These are phyloP conservation scores for Phenacoccus solenopsis DNA, from an alignment of 1,140 invertebrate genomes.

Conservation along the genomic window DNA sequence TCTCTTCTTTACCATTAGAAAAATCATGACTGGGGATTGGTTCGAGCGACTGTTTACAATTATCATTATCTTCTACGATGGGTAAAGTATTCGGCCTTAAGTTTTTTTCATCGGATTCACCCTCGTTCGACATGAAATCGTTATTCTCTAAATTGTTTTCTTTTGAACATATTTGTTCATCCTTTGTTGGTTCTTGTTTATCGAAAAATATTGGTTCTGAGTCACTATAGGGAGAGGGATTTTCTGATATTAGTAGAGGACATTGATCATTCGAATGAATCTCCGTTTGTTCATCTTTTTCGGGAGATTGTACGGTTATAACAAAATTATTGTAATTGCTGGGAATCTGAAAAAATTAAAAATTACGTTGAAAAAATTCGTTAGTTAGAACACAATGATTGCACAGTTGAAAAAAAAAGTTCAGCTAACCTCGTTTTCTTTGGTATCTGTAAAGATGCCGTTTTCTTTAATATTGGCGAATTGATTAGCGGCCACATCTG, in stretches of 20 bases:
- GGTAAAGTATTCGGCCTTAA: neutral
- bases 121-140: neutral
- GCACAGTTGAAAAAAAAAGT: neutral
- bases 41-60: neutral
- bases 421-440: neutral
- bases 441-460: neutral
- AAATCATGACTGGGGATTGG: neutral
- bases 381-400: too few relatives aligned
- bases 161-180: neutral
- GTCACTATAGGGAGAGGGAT: neutral
- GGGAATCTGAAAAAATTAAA: neutral
- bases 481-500: constrained; percentile 11
- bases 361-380: too few relatives aligned
- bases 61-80: neutral
- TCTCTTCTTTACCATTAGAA: neutral
- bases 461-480: neutral
- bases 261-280: neutral
- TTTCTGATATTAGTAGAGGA: neutral
- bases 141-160: neutral
- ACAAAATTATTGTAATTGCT: neutral
- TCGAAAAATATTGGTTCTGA: neutral
- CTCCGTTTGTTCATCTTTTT: neutral
- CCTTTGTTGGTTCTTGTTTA: neutral
- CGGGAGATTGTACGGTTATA: neutral
- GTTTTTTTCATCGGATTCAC: neutral